A percentile compares a stretch with the other conserved stretches of the same genome.
Conservation (phyloP, 2,888 invertebrate genomes). For the Drosophila atripex region DNA sequence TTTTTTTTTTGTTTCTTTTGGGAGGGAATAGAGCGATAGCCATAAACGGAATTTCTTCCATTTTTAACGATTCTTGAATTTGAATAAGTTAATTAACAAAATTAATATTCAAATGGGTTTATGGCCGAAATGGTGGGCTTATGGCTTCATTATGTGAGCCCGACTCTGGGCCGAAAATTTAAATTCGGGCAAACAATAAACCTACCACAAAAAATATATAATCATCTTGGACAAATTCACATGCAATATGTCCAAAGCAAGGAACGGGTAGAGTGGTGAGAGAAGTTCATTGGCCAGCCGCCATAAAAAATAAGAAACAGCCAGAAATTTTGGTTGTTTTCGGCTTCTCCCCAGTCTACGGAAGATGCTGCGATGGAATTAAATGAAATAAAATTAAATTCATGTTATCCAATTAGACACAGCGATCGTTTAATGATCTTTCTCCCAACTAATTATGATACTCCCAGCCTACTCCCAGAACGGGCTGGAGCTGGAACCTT, state of each 20-base stretch:
- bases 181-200: conserved; percentile 62
- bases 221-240: conserved; percentile 65
- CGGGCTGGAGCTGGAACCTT: conserved; percentile 51
- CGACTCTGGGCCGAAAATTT: conserved; percentile 36
- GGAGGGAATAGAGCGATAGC: conserved; percentile 36
- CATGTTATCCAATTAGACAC: conserved; percentile 75
- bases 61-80: conserved; percentile 70
- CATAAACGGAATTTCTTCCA: conserved; percentile 60
- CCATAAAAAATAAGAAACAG: conserved; percentile 52
- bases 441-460: conserved; percentile 72
- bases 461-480: conserved; percentile 24
- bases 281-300: conserved; percentile 71
- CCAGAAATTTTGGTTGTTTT: conserved; percentile 47
- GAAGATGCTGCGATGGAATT: conserved; percentile 67
- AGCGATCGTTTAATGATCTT: conserved; percentile 67
- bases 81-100: conserved; percentile 76
- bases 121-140: conserved; percentile 70
- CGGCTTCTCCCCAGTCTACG: conserved; percentile 13
- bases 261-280: conserved; percentile 40
- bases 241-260: conserved; percentile 55
- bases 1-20: background rate
- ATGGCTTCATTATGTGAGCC: conserved; percentile 71
- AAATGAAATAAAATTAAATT: conserved; percentile 68
- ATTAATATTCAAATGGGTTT: conserved; percentile 77
- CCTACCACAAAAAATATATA: conserved; percentile 46